Evolutionary conservation across 2,797 vertebrate genomes (phyloP).

Genomic region (Scleropages formosus): DNA sequence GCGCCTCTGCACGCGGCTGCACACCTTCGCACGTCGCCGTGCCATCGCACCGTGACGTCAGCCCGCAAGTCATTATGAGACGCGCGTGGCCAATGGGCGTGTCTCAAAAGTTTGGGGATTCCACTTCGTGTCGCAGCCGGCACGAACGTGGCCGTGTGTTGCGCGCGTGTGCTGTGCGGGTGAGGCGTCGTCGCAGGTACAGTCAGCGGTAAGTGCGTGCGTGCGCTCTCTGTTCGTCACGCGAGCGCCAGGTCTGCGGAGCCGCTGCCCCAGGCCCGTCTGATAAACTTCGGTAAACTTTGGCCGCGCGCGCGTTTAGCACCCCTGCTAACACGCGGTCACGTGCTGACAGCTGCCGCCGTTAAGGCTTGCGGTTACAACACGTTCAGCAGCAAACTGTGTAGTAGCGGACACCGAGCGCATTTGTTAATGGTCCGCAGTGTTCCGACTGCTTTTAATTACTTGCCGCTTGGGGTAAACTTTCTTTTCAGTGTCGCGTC

Average conservation of each 20-base stretch:
- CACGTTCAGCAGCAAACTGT: too few species aligned
- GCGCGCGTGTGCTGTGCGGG: not conserved
- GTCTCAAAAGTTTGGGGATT: not conserved
- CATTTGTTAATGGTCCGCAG: too few species aligned
- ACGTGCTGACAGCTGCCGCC: not conserved
- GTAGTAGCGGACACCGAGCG: too few species aligned
- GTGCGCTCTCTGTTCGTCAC: too few species aligned
- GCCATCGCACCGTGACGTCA: conserved; percentile 14
- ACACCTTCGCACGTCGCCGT: not conserved
- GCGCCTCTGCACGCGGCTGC: not conserved
- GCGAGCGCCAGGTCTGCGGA: too few species aligned
- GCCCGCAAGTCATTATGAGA: not conserved
- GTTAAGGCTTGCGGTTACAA: too few species aligned
- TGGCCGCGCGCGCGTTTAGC: not conserved
- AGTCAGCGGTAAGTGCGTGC: not conserved
- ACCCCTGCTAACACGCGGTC: not conserved
- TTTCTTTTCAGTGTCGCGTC: not conserved
- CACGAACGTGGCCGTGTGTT: conserved; percentile 22
- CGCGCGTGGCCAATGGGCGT: conserved; percentile 13
- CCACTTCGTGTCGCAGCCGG: not conserved
- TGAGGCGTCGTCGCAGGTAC: conserved; percentile 17
- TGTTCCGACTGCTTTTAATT: too few species aligned
- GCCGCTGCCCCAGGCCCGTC: too few species aligned
- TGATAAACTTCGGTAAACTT: not conserved
- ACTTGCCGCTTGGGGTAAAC: too few species aligned